Evolutionary conservation across 2,888 invertebrate genomes (phyloP), one percentile per base, ranked within the genome.

Genomic region (Calameuta pallipes): DNA sequence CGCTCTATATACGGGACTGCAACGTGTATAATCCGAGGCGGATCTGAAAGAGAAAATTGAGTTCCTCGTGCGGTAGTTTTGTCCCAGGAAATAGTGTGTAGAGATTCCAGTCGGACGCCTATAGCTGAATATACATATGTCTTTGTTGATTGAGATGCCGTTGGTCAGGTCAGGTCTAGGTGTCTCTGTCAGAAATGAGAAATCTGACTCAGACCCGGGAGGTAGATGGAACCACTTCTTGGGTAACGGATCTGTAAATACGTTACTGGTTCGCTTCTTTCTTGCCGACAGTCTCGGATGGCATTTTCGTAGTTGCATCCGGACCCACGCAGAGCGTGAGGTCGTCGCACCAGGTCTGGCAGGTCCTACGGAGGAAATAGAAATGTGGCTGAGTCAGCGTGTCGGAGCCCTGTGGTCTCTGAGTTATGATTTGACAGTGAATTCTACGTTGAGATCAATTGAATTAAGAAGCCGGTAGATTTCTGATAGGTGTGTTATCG

Each of bases 151-250:
- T 23, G 23, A 23, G 56, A 56, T 56, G 56, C 6, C 23, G 56
- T 6, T 56, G 56, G 23, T 56, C 56, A 56, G 56, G 23, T 56
- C 56, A 23, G 56, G 56, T 56, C 9, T 56, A 56, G 23, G 23
- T 56, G 56, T 23, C 23, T 23, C 23, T 23, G 56, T 56, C 2
- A 9, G 56, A 56, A 23, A 56, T 23, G 23, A 9, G 1, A 23
- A 2, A 23, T 56, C 56, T 56, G 2, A 9, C 56, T 23, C 41
- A 30, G 15, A 13, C 13, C 33, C 2, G 74, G 33, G 33, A 36
- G 12, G 23, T 70, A 81, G 81, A 81, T 81, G 78, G 81, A 81
- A 80, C 75, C 80, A 81, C 81, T 76, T 75, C 74, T 74, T 80
- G 74, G 78, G 74, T 74, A 56, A 56, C 56, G 56, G 15, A 9